These are phyloP conservation scores for Rhopalosiphum nymphaeae DNA, from an alignment of 2,888 invertebrate species.

Conservation along the genomic window DNA sequence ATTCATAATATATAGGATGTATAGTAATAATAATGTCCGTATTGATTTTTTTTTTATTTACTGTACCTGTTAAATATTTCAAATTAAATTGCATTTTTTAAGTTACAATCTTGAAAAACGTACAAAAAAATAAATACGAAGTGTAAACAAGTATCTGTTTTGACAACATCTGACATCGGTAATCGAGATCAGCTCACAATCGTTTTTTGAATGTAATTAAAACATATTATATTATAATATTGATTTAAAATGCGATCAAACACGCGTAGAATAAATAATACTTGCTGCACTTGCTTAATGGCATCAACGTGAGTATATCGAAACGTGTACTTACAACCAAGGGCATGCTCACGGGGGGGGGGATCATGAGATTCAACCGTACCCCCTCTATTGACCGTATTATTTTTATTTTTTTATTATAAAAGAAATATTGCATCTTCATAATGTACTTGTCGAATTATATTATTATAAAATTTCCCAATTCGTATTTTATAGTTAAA, in stretches of 20 bases:
- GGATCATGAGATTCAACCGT: too few relatives aligned
- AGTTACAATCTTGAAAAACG: too few relatives aligned
- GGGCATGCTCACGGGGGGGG: too few relatives aligned
- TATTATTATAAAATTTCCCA: too few relatives aligned
- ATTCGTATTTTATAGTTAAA: too few relatives aligned
- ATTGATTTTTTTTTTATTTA: background rate
- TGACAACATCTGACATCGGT: background rate
- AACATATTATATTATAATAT: too few relatives aligned
- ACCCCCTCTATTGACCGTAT: too few relatives aligned
- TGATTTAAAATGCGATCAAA: too few relatives aligned
- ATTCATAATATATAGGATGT: too few relatives aligned
- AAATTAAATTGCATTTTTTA: background rate
- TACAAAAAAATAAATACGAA: background rate
- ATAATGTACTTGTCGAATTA: too few relatives aligned
- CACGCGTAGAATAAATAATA: background rate
- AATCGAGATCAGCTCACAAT: background rate
- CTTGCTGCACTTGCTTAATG: background rate
- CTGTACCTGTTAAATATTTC: background rate
- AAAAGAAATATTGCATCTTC: too few relatives aligned
- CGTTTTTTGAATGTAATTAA: background rate
- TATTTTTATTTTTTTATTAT: too few relatives aligned
- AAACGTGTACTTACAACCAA: background rate
- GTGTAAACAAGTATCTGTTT: background rate
- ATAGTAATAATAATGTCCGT: background rate
- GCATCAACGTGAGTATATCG: background rate